A percentile compares a stretch with the other conserved stretches of the same genome.
Evolutionary conservation across 2,113 vertebrate species (phyloP).

Genomic region (Panthera uncia): DNA sequence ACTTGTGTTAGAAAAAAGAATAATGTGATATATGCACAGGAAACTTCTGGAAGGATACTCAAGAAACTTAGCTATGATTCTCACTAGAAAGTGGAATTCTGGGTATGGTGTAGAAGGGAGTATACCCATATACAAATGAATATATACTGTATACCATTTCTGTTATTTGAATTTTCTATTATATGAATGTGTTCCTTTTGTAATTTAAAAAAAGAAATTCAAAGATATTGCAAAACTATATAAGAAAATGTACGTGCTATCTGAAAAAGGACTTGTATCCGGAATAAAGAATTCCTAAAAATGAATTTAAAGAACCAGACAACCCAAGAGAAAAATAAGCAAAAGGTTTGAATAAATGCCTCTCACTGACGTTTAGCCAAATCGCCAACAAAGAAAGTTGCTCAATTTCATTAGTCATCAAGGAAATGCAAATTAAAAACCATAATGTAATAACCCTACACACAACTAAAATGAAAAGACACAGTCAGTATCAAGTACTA

Average conservation of each 20-base stretch:
- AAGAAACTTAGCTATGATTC: background rate
- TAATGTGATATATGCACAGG: background rate
- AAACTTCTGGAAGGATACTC: background rate
- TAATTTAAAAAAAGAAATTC: background rate
- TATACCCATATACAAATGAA: too few species aligned
- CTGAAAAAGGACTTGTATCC: background rate
- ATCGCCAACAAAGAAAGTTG: background rate
- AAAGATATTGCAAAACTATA: background rate
- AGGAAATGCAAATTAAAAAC: background rate
- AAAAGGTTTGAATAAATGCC: background rate
- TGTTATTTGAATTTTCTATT: background rate
- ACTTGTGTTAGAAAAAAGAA: background rate
- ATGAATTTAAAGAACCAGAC: background rate
- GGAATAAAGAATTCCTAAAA: background rate
- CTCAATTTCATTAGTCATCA: background rate
- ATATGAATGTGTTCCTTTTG: background rate
- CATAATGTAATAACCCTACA: background rate
- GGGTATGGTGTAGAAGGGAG: background rate
- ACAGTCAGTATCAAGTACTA: background rate
- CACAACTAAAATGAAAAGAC: background rate
- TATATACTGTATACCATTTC: background rate
- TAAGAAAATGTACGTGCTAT: background rate
- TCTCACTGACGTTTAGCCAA: constrained; percentile 32
- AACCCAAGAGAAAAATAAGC: background rate
- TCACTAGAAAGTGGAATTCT: background rate